A percentile compares a stretch with the other conserved stretches of the same genome.
Evolutionary conservation across 2,888 invertebrate species (phyloP).

Genomic region (Monochamus alternatus): DNA sequence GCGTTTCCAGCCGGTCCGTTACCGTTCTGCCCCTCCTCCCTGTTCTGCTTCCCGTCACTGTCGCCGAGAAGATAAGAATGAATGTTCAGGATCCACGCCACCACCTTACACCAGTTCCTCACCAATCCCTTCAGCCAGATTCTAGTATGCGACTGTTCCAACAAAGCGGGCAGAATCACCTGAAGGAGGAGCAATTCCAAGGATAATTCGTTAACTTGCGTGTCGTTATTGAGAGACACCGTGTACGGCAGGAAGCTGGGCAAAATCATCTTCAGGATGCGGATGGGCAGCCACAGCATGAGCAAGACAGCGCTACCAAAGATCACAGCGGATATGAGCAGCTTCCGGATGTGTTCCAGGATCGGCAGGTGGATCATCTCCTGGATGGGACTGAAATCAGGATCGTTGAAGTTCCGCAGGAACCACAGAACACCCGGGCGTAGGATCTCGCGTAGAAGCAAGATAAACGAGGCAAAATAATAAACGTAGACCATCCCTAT

Average conservation of each 20-base stretch:
- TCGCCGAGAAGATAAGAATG: conserved; percentile 93
- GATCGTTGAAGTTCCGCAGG: conserved; percentile 97
- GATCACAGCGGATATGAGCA: conserved; percentile 94
- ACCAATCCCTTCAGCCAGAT: conserved; percentile 94
- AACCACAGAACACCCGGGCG: conserved; percentile 99
- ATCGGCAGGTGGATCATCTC: conserved; percentile 99
- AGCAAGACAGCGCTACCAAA: conserved; percentile 97
- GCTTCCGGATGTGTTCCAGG: conserved; percentile 89
- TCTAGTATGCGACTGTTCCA: conserved; percentile 97
- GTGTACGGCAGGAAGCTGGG: conserved; percentile 97
- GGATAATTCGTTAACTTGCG: conserved; percentile 94
- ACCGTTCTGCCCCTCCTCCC: conserved; percentile 61
- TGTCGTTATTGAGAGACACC: conserved; percentile 86
- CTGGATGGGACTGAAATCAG: conserved; percentile 99
- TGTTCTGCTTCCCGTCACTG: conserved; percentile 67
- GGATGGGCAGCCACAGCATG: conserved; percentile 96
- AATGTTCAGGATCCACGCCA: conserved; percentile 88
- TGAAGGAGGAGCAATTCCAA: conserved; percentile 92
- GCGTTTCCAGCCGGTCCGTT: conserved; percentile 52
- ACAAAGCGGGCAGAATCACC: conserved; percentile 94
- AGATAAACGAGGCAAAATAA: conserved; percentile 97
- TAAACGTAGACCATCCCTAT: conserved; percentile 99
- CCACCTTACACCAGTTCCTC: conserved; percentile 87
- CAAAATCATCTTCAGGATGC: conserved; percentile 85
- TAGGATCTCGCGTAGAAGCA: conserved; percentile 92